Percentiles rank a stretch among this genome's conserved stretches.
phyloP scores from a whole-genome alignment of 2,797 vertebrate species.

The Onychomys leucogaster region DNA sequence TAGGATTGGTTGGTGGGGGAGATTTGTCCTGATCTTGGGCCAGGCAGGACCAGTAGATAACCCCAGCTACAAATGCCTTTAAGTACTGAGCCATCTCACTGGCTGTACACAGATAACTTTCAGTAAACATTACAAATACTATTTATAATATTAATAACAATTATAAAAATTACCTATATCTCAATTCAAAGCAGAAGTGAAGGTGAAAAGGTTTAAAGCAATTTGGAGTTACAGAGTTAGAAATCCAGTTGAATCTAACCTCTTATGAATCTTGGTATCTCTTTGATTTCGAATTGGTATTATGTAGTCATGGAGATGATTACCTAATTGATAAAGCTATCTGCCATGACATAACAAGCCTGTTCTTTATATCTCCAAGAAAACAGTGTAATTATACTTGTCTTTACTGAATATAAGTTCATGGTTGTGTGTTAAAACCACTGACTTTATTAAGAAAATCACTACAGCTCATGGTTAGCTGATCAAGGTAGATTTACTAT shows the following conservation, averaged over 20 bases:
- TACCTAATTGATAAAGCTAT: conserved; percentile 1
- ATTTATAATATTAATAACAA: not conserved
- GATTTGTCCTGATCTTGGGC: no score
- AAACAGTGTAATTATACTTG: not conserved
- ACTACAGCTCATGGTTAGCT: not conserved
- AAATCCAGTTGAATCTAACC: not conserved
- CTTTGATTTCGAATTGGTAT: not conserved
- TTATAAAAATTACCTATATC: conserved; percentile 26
- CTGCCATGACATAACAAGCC: not conserved
- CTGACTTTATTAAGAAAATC: not conserved
- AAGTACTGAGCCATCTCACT: not conserved
- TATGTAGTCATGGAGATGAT: not conserved
- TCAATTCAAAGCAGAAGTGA: not conserved
- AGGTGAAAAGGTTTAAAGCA: not conserved
- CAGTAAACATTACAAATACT: not conserved
- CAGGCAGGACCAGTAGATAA: no score
- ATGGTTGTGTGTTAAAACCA: not conserved
- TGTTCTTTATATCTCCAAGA: not conserved
- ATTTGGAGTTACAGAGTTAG: not conserved
- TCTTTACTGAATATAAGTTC: conserved; percentile 22
- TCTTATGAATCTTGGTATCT: not conserved
- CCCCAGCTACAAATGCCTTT: not conserved
- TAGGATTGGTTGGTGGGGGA: no score
- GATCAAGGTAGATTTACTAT: not conserved
- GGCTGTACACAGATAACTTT: not conserved